Conservation (phyloP, 1,140 invertebrate species). For the Caerostris darwini region DNA sequence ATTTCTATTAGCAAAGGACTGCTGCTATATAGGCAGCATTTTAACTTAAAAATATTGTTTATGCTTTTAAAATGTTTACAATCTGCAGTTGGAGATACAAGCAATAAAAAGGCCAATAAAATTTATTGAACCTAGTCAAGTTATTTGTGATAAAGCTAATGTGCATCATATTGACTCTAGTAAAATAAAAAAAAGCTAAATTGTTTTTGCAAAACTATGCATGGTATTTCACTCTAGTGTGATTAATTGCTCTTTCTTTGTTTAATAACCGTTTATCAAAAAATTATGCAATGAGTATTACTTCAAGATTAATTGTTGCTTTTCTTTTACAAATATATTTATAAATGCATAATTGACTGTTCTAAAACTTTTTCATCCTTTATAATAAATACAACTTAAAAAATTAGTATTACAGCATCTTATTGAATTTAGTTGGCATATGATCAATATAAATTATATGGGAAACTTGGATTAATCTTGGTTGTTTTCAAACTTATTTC, state of each 20-base stretch:
- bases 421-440: neutral
- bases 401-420: no score
- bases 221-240: neutral
- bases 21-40: neutral
- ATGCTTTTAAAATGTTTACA: neutral
- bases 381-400: constrained; percentile 1
- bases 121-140: constrained; percentile 12
- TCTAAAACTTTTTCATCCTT: neutral
- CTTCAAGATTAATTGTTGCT: neutral
- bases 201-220: neutral
- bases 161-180: neutral
- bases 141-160: neutral
- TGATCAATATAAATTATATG: neutral
- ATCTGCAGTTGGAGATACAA: neutral
- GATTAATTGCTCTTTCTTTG: neutral
- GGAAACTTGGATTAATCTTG: no score
- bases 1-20: neutral
- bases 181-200: neutral
- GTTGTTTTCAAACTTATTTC: no score
- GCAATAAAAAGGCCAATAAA: neutral
- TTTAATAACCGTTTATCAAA: no score
- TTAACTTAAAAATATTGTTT: neutral
- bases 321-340: neutral
- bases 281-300: neutral
- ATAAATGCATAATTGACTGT: neutral